phyloP scores from a whole-genome alignment of 2,113 vertebrate genomes.

The Geococcyx californianus region DNA sequence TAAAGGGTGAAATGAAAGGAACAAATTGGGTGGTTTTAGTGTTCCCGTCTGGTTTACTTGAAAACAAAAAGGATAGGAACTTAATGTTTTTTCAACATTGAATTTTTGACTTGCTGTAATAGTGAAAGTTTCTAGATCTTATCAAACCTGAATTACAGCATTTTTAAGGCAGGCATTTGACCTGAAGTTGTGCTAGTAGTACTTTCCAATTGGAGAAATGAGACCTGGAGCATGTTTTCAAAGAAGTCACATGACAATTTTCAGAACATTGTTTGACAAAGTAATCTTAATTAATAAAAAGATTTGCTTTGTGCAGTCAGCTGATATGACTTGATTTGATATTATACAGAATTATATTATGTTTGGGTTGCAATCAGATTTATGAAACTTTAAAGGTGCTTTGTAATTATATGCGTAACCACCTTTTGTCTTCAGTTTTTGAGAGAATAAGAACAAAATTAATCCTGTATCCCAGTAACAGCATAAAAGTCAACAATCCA shows the following conservation, averaged over 20 bases:
- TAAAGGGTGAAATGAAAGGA: background rate
- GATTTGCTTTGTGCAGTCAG: background rate
- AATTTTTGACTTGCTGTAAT: background rate
- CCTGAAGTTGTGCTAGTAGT: background rate
- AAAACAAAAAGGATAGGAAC: background rate
- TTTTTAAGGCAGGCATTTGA: conserved; percentile 14
- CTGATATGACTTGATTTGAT: background rate
- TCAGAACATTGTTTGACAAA: background rate
- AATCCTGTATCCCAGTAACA: background rate
- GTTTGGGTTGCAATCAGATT: background rate
- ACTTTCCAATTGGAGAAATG: background rate
- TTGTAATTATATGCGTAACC: background rate
- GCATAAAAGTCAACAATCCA: background rate
- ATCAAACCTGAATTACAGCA: conserved; percentile 14
- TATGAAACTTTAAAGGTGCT: background rate
- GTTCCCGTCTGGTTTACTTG: background rate
- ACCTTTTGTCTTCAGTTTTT: background rate
- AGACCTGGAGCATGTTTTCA: background rate
- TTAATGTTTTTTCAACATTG: background rate
- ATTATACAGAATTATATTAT: background rate
- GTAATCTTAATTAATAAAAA: background rate
- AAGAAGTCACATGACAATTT: background rate
- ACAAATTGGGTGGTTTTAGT: background rate
- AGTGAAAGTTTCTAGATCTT: background rate
- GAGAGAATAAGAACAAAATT: background rate